phyloP scores from a whole-genome alignment of 2,797 vertebrate species.

The Phylloscopus collybita region DNA sequence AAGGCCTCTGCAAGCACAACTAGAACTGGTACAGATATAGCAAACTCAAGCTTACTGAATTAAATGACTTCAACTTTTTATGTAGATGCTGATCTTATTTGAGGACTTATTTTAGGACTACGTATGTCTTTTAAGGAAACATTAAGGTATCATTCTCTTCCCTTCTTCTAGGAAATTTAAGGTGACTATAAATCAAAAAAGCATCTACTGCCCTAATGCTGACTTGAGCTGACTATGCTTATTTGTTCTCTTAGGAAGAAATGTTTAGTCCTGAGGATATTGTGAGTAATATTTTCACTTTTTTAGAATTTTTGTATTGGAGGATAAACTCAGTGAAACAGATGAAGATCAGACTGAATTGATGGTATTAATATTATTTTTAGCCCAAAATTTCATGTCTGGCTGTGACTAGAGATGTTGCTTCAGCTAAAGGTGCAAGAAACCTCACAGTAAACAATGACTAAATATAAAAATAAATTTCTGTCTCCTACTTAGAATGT shows the following conservation, averaged over 20 bases:
- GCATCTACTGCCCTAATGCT: background rate
- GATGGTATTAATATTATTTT: background rate
- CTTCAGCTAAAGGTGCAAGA: background rate
- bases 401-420: background rate
- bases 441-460: background rate
- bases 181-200: background rate
- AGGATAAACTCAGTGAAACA: background rate
- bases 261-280: conserved; percentile 40
- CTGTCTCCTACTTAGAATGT: background rate
- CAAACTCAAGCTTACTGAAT: background rate
- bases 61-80: background rate
- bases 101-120: background rate
- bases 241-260: background rate
- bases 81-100: background rate
- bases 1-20: background rate
- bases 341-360: background rate
- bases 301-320: background rate
- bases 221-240: background rate
- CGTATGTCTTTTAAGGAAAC: background rate
- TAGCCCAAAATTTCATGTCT: background rate
- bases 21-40: background rate
- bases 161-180: background rate
- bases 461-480: background rate
- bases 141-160: background rate
- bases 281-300: background rate